These are phyloP conservation scores for Erethizon dorsatum DNA, from an alignment of 2,797 vertebrate species.

Conservation along the genomic window DNA sequence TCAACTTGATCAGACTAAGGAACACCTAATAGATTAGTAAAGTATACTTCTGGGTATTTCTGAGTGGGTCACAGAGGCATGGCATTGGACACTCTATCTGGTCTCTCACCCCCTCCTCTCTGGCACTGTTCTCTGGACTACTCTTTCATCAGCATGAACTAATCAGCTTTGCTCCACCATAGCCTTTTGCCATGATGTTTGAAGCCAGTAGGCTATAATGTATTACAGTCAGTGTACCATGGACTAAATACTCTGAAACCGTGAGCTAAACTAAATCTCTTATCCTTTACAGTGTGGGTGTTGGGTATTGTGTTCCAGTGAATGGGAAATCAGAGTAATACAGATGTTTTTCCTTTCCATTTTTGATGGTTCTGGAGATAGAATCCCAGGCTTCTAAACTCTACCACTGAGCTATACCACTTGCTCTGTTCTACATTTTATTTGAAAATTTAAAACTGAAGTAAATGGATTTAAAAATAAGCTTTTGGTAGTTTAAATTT, in stretches of 20 bases:
- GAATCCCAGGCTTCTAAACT: not conserved
- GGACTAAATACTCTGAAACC: not conserved
- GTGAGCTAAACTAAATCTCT: not conserved
- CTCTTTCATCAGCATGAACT: not conserved
- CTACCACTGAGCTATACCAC: not conserved
- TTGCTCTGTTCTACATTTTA: not conserved
- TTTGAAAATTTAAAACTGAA: not conserved
- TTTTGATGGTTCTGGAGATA: not conserved
- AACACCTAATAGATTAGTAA: not conserved
- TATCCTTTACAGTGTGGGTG: not conserved
- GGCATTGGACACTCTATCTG: not conserved
- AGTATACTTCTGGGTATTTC: not conserved
- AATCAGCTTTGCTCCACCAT: not conserved
- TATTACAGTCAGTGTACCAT: not conserved
- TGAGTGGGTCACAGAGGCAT: not conserved
- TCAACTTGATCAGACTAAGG: not conserved
- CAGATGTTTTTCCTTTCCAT: not conserved
- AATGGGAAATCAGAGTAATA: not conserved
- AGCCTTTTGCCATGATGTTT: not conserved
- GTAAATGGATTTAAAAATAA: not conserved
- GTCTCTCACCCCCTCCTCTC: not conserved
- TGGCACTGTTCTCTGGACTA: not conserved
- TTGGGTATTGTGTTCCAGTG: not conserved
- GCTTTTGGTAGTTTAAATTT: not conserved
- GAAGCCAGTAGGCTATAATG: not conserved